These are phyloP conservation scores for Sapayoa aenigma DNA, from an alignment of 2,113 vertebrate genomes.

Conservation along the genomic window DNA sequence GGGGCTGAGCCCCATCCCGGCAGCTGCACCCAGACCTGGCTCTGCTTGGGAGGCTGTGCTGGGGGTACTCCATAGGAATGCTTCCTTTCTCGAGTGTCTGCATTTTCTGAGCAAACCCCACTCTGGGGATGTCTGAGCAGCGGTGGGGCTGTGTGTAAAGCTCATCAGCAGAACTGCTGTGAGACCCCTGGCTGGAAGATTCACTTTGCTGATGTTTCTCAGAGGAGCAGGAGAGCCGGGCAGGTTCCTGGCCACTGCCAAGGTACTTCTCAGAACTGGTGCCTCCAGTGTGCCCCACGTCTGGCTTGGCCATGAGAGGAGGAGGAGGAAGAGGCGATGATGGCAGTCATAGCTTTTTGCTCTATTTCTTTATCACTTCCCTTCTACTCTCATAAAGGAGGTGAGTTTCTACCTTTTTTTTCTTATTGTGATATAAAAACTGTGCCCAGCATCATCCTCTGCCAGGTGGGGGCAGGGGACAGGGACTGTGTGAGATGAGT, in stretches of 20 bases:
- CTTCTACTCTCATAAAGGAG: neutral
- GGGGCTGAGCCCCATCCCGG: neutral
- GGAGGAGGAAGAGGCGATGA: neutral
- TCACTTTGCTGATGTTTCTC: neutral
- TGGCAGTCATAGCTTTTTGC: neutral
- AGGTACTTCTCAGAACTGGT: neutral
- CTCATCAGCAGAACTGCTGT: neutral
- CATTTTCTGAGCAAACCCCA: neutral
- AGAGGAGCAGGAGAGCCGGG: neutral
- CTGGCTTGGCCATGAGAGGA: accelerated
- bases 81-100: neutral
- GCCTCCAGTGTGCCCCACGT: accelerated
- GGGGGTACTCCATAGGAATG: accelerated
- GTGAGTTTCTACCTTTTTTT: neutral
- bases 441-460: neutral
- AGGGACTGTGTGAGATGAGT: neutral
- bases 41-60: accelerated
- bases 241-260: accelerated
- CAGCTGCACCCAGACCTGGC: accelerated
- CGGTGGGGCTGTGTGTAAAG: neutral
- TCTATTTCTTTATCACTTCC: neutral
- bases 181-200: neutral
- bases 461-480: neutral
- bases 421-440: neutral
- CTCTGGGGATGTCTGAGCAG: neutral